Evolutionary conservation across 2,113 vertebrate genomes (phyloP).

Genomic region (Sphyrna mokarran): DNA sequence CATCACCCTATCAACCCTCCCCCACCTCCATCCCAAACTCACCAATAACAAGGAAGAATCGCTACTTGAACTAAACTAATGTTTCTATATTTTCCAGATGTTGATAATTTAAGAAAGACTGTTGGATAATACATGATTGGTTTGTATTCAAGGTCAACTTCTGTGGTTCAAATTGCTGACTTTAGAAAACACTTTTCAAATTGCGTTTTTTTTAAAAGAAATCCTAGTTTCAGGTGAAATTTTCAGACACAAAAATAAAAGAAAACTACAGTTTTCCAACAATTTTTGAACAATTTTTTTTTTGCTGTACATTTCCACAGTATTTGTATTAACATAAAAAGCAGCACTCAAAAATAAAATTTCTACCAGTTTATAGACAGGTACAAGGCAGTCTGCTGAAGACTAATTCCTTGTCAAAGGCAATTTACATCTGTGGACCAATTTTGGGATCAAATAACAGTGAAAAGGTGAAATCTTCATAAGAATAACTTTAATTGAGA

Average conservation of each 20-base stretch:
- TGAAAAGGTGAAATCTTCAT: constrained; percentile 35
- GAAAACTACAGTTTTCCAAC: neutral
- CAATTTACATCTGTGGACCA: constrained; percentile 25
- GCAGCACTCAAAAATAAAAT: constrained; percentile 1
- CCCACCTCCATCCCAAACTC: too few relatives aligned
- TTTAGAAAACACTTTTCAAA: neutral
- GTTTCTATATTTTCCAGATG: constrained; percentile 8
- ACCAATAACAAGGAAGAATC: neutral
- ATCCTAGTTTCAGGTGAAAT: neutral
- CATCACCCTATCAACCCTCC: neutral
- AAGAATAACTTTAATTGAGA: constrained; percentile 29
- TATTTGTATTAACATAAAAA: constrained; percentile 24
- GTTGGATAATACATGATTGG: neutral
- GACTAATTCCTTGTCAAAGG: constrained; percentile 31
- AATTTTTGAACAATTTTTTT: neutral
- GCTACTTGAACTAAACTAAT: neutral
- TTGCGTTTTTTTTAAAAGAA: neutral
- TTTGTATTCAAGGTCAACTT: constrained; percentile 5
- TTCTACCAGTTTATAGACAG: neutral
- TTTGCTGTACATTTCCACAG: neutral
- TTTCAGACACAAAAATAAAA: neutral
- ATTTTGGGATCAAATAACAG: constrained; percentile 34
- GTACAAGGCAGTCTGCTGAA: neutral
- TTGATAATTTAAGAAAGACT: constrained; percentile 11
- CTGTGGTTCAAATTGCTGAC: constrained; percentile 14